Percentiles rank a stretch among this genome's conserved stretches.
These are phyloP conservation scores for Tursiops truncatus DNA, from an alignment of 2,113 vertebrate genomes.

Conservation along the genomic window DNA sequence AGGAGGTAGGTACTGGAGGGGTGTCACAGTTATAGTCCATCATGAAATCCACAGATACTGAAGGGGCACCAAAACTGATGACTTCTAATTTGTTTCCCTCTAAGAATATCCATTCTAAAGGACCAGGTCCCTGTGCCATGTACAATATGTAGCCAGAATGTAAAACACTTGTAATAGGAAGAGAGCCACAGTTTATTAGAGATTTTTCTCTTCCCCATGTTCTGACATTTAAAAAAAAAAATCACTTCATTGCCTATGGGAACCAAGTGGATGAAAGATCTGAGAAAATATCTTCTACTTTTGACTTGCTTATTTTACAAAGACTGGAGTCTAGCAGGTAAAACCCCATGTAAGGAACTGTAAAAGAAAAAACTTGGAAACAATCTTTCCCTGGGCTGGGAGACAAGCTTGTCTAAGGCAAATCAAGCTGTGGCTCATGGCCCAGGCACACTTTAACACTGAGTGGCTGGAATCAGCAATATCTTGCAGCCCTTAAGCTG, in stretches of 20 bases:
- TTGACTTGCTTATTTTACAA: slow-evolving; percentile 58
- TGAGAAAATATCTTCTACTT: slow-evolving; percentile 11
- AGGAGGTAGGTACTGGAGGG: background rate
- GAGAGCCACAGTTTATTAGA: background rate
- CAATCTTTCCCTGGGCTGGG: background rate
- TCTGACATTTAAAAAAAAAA: background rate
- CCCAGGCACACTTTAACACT: background rate
- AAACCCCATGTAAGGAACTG: background rate
- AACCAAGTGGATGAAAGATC: background rate
- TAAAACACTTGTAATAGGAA: background rate
- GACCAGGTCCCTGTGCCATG: background rate
- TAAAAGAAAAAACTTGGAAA: background rate
- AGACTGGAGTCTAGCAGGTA: background rate
- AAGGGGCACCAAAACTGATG: background rate
- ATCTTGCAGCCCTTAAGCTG: background rate
- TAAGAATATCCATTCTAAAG: slow-evolving; percentile 11
- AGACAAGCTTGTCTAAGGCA: background rate
- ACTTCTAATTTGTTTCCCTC: background rate
- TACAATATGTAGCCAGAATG: background rate
- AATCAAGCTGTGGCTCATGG: background rate
- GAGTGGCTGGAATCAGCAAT: too few relatives aligned
- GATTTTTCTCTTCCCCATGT: background rate
- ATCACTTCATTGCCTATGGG: background rate
- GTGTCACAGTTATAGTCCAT: background rate
- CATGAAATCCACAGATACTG: background rate